phyloP scores from a whole-genome alignment of 2,797 vertebrate genomes.

The Morus bassanus region DNA sequence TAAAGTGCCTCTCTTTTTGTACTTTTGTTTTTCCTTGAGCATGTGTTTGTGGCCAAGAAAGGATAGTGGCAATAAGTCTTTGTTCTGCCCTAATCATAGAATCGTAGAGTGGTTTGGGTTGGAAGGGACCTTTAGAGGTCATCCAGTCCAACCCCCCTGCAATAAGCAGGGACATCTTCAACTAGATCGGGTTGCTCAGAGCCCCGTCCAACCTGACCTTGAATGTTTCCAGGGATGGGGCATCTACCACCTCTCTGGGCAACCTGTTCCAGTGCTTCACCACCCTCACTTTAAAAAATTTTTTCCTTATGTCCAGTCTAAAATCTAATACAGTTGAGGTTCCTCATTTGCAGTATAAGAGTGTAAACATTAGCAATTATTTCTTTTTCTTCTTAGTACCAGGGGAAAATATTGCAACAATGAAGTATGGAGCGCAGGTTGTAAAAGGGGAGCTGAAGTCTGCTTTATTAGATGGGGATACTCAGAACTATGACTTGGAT shows the following conservation, averaged over 20 bases:
- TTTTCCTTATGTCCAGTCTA: no score
- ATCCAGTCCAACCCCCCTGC: no score
- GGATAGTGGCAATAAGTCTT: background rate
- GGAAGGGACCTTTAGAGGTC: no score
- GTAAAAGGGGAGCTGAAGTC: constrained; percentile 97
- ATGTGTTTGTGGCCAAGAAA: background rate
- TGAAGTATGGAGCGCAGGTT: constrained; percentile 96
- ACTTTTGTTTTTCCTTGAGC: background rate
- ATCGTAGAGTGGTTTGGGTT: no score
- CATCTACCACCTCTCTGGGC: no score
- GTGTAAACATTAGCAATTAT: background rate
- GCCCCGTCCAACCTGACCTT: no score
- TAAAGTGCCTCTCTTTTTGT: background rate
- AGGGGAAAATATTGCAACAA: constrained; percentile 97
- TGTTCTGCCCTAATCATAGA: background rate
- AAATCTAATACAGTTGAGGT: background rate
- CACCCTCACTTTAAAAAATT: no score
- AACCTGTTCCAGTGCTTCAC: no score
- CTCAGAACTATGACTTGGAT: constrained; percentile 97
- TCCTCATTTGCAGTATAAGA: background rate
- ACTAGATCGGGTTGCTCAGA: no score
- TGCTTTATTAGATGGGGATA: constrained; percentile 94
- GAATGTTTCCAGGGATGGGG: no score
- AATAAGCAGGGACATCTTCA: no score
- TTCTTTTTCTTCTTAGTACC: constrained; percentile 79